Evolutionary conservation across 2,113 vertebrate genomes (phyloP), one percentile per base, ranked within the genome.

Genomic region (Clarias macrocephalus): DNA sequence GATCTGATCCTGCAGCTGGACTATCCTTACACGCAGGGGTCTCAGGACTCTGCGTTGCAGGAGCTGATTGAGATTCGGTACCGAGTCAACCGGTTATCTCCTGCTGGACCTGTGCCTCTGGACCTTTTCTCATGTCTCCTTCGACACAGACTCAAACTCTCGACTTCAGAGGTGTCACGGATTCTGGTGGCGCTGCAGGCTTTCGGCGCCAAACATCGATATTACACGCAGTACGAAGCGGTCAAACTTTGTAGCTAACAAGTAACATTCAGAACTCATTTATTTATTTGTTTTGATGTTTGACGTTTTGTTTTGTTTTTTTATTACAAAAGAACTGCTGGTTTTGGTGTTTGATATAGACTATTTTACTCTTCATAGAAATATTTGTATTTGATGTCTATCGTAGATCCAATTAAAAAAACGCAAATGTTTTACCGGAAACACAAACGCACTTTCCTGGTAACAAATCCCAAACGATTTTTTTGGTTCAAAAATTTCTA

Each of bases 1-100:
- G 98, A 99, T 93, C 95, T 99, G 92, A 98, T 99, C 87, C 96
- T 99, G 84, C 98, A 99, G 94, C 91, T 99, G 91, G 98, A 99
- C 94, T 98, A 99, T 86, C 98, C 98, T 0, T 99, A 99, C 83
- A 99, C 98, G 66, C 97, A 98, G 94, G 98, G 98, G 73, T 99
- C 97, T 33, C 97, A 98, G 94, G 97, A 99, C 94, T 97, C 97
- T 0, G 98, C 98, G 54, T 95, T 99, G 93, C 93, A 98, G 87
- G 98, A 99, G 95, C 95, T 99, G 86, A 93, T 98, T 91, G 98
- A 99, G 95, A 96, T 99, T 57, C 96, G 98, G 91, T 96, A 98
- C 93, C 92, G 98, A 60, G 96, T 99, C 15, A 99, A 99, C 94
- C 96, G 96, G 80, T 96, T 99, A 83, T 99, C 98, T 3, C 98